Base-by-base conservation (phyloP, 2,113 vertebrate genomes). In the Trogon melanurus region DNA sequence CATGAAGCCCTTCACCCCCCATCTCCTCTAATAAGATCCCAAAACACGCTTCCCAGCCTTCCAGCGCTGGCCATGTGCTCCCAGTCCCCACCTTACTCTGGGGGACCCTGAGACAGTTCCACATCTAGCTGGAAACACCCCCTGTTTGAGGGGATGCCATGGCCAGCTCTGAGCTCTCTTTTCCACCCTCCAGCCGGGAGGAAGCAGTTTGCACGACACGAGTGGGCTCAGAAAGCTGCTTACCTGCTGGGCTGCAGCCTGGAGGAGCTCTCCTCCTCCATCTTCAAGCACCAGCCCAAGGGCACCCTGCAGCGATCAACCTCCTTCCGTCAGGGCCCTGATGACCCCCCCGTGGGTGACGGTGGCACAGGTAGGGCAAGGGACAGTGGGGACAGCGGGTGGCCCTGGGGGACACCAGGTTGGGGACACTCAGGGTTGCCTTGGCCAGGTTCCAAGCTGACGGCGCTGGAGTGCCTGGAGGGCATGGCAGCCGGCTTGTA, bases 211-310 rank as follows among this genome's bases (percentile, higher is more conserved):
- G 99, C 99, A 8, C 98, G 98, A 30, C 99, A 99, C 1, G 99
- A 99, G 85, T 99, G 99, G 99, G 99, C 99, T 57, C 99, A 99
- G 98, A 99, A 99, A 88, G 99, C 99, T 0, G 99, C 99, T 0
- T 99, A 99, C 96, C 98, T 99, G 97, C 95, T 97, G 95, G 98
- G 99, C 95, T 99, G 99, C 95, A 98, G 97, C 73, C 97, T 99
- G 94, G 99, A 99, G 96, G 99, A 99, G 90, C 98, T 99, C 61
- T 99, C 99, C 91, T 99, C 99, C 0, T 97, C 99, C 67, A 98
- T 99, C 97, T 99, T 99, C 96, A 99, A 99, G 94, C 99, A 99
- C 84, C 99, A 99, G 82, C 96, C 98, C 92, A 99, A 99, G 97
- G 98, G 98, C 61, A 97, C 98, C 83, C 96, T 99, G 85, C 99